Evolutionary conservation across 2,888 invertebrate genomes (phyloP).

Genomic region (Brassicogethes aeneus): DNA sequence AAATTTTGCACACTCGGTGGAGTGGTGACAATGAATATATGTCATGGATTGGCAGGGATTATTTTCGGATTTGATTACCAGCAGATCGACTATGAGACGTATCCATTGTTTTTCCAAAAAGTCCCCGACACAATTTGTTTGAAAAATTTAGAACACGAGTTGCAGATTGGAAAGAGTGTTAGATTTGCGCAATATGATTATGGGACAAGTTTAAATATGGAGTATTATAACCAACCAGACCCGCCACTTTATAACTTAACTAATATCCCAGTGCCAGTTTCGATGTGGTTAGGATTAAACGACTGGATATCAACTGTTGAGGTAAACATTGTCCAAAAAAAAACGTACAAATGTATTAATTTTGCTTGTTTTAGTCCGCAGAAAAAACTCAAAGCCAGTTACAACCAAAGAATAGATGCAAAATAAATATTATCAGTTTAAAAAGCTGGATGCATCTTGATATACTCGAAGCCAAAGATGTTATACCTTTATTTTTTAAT

Average conservation of each 20-base stretch:
- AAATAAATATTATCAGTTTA: constrained; percentile 2
- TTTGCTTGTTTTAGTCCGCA: not conserved
- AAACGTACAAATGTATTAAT: not conserved
- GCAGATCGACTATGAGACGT: constrained; percentile 7
- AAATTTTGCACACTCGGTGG: not conserved
- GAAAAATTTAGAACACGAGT: constrained; percentile 7
- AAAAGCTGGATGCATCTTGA: constrained; percentile 5
- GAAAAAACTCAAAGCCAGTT: too few species aligned
- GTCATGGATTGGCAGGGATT: not conserved
- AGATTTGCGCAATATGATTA: constrained; percentile 8
- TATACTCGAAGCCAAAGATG: constrained; percentile 4
- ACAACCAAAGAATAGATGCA: not conserved
- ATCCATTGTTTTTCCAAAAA: constrained; percentile 6
- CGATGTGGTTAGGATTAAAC: constrained; percentile 6
- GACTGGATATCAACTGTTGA: constrained; percentile 7
- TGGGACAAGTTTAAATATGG: constrained; percentile 6
- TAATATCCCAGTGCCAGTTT: constrained; percentile 6
- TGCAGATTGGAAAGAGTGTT: constrained; percentile 5
- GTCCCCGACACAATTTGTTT: constrained; percentile 6
- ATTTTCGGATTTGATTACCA: constrained; percentile 4
- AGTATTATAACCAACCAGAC: constrained; percentile 2
- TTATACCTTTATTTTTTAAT: not conserved
- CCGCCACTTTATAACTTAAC: constrained; percentile 10
- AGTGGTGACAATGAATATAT: not conserved
- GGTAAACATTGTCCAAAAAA: not conserved